Evolutionary conservation across 2,113 vertebrate genomes (phyloP).

Genomic region (Callopanchax toddi): DNA sequence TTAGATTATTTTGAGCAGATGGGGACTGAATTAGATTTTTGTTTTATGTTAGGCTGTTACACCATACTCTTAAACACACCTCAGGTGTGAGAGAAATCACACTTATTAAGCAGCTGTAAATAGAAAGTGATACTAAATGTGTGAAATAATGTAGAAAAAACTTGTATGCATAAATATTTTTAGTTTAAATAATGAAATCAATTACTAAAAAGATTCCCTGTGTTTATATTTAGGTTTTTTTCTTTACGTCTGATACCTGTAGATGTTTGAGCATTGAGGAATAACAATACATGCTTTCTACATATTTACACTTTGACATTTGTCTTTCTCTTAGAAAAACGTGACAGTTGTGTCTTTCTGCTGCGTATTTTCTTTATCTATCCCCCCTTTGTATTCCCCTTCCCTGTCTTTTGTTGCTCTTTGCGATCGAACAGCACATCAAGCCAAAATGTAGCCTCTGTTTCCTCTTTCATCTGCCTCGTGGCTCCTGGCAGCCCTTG

Average conservation of each 20-base stretch:
- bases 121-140: background rate
- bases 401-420: slow-evolving; percentile 41
- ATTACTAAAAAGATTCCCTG: too few species aligned
- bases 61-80: background rate
- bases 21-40: background rate
- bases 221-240: background rate
- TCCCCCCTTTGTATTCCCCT: slow-evolving; percentile 2
- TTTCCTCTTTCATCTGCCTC: slow-evolving; percentile 53
- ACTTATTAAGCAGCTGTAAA: too few species aligned
- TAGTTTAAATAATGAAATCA: too few species aligned
- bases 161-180: too few species aligned
- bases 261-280: background rate
- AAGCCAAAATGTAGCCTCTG: slow-evolving; percentile 29
- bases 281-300: too few species aligned
- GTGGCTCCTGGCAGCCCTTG: slow-evolving; percentile 30
- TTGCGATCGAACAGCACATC: slow-evolving; percentile 41
- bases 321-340: slow-evolving; percentile 14
- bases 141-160: too few species aligned
- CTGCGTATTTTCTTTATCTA: background rate
- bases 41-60: background rate
- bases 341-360: slow-evolving; percentile 2
- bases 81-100: background rate
- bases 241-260: background rate
- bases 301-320: slow-evolving; percentile 11
- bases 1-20: background rate